Base-by-base conservation (phyloP, 2,113 vertebrate species). In the Sialia sialis region DNA sequence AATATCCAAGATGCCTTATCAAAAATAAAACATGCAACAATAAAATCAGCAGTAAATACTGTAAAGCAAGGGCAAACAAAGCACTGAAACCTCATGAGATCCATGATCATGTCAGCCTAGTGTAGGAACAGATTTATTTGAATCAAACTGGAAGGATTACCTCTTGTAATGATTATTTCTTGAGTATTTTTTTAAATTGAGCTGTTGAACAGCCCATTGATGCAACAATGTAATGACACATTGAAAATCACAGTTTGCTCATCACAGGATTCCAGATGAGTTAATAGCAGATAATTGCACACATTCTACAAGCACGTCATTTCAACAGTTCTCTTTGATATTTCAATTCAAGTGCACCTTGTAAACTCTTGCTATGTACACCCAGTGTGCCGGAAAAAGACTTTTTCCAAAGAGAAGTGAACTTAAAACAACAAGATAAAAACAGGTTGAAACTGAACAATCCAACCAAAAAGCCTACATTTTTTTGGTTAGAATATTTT, bases 171-270 rank as follows among this genome's bases (percentile, higher is more conserved):
- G 89, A 93, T 94, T 95, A 92, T 92, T 96, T 91, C 95, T 96
- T 87, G 85, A 95, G 88, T 88, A 93, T 95, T 80, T 96, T 96
- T 96, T 96, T 92, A 91, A 93, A 96, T 88, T 84, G 89, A 95
- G 70, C 83, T 95, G 81, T 95, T 96, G 94, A 92, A 93, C 93
- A 94, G 59, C 75, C 76, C 89, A 93, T 96, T 96, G 96, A 96
- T 95, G 92, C 79, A 94, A 95, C 92, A 95, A 93, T 93, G 94
- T 97, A 97, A 97, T 95, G 89, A 96, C 89, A 97, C 93, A 94
- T 74, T 95, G 96, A 94, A 97, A 97, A 97, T 94, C 95, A 94
- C 80, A 96, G 90, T 97, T 97, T 96, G 92, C 87, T 97, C 96
- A 96, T 97, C 94, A 91, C 85, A 93, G 66, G 75, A 95, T 96